A percentile compares a stretch with the other conserved stretches of the same genome.
These are phyloP conservation scores for Enteromius viviparus DNA, from an alignment of 2,797 vertebrate species.

Conservation along the genomic window DNA sequence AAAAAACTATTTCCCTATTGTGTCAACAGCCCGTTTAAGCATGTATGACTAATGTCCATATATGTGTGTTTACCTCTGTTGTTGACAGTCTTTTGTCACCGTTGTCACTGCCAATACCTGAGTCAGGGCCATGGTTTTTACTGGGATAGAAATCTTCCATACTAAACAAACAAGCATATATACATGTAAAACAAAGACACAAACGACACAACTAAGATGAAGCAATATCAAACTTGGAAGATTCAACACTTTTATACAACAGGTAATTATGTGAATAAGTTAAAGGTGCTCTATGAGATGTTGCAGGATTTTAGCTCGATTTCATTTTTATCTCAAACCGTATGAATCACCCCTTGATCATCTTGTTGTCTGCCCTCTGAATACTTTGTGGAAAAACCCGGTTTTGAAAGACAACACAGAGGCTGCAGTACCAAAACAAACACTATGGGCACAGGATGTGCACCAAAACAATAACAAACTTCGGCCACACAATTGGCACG, in stretches of 20 bases:
- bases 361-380: no score
- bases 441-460: no score
- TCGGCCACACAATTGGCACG: no score
- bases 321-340: no score
- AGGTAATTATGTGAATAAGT: neutral
- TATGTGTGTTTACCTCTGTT: constrained; percentile 83
- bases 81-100: constrained; percentile 96
- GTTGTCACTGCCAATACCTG: constrained; percentile 98
- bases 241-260: neutral
- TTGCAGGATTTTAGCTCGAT: no score
- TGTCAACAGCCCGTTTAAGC: neutral
- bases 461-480: no score
- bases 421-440: no score
- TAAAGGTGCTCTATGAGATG: neutral
- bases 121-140: constrained; percentile 97
- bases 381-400: no score
- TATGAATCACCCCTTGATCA: no score
- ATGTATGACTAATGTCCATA: neutral
- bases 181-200: constrained; percentile 9
- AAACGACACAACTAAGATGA: constrained; percentile 20
- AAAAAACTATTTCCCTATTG: neutral
- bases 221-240: neutral
- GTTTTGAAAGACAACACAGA: no score
- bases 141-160: constrained; percentile 98
- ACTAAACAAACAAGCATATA: constrained; percentile 71